Base-by-base conservation (phyloP, 2,888 invertebrate species). In the Elegia similella region DNA sequence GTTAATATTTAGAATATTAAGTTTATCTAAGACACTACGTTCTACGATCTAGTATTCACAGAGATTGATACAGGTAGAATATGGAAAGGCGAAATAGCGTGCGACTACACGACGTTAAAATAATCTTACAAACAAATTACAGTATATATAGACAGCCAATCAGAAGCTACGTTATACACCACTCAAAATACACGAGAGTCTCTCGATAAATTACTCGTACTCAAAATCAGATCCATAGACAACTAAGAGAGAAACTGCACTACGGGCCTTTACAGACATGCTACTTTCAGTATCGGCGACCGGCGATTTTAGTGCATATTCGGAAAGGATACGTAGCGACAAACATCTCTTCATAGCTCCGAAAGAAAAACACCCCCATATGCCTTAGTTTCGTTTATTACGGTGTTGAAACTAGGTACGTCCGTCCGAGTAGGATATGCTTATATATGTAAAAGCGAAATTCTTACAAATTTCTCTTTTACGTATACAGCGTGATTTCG, bases 11-110 rank as follows among this genome's bases (percentile, higher is more conserved):
- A 88, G 89, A 90, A 89, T 88, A 87, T 89, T 84, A 81, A 78
- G 76, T 80, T 83, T 82, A 85, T 82, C 89, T 89, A 90, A 88
- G 84, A 87, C 88, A 88, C 90, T 90, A 90, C 88, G 58, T 72
- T 73, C 89, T 88, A 89, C 88, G 66, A 72, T 75, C 88, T 89
- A 88, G 77, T 90, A 90, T 90, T 90, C 90, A 90, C 90, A 90
- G 85, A 86, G 84, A 86, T 82, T 80, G 86, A 85, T 86, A 86
- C 82, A 82, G 75, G 66, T 76, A 80, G 75, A 82, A 78, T 72
- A 80, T 80, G 78, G 80, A 86, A 86, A 87, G 88, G 88, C 88
- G 85, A 85, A 80, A 84, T 72, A 84, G 84, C 83, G 75, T 80
- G 86, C 86, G 87, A 87, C 81, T 77, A 78, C 76, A 73, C 68